Evolutionary conservation across 1,140 invertebrate species (phyloP).

Genomic region (Phymorhynchus buccinoides): DNA sequence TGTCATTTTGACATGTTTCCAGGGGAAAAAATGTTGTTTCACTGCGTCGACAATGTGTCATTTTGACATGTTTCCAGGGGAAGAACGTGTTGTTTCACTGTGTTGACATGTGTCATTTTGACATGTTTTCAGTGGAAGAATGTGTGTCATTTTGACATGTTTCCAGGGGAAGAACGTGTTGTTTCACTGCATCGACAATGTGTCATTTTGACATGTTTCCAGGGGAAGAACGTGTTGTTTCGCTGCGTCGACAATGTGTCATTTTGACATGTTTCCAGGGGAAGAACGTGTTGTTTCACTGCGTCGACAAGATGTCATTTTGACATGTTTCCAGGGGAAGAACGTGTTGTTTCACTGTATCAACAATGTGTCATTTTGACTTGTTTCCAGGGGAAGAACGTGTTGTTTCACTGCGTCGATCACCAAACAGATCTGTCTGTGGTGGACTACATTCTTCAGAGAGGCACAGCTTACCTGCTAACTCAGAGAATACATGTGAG

Average conservation of each 20-base stretch:
- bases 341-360: constrained; percentile 61
- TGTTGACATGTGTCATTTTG: constrained; percentile 50
- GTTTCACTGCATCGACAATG: no score
- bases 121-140: no score
- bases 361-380: constrained; percentile 39
- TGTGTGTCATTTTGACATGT: no score
- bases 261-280: no score
- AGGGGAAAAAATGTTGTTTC: constrained; percentile 60
- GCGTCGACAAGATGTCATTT: no score
- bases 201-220: no score
- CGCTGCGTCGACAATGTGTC: no score
- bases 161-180: no score
- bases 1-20: constrained; percentile 32
- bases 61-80: constrained; percentile 50
- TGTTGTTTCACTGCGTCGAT: constrained; percentile 61
- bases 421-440: constrained; percentile 48
- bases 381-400: constrained; percentile 56
- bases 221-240: no score
- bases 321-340: constrained; percentile 51
- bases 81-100: constrained; percentile 59
- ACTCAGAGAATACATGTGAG: constrained; percentile 58
- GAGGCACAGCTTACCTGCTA: constrained; percentile 57
- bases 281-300: no score
- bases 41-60: constrained; percentile 54
- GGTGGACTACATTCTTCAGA: constrained; percentile 54